Base-by-base conservation (phyloP, 2,888 invertebrate genomes). In the Gnatocerus cornutus region DNA sequence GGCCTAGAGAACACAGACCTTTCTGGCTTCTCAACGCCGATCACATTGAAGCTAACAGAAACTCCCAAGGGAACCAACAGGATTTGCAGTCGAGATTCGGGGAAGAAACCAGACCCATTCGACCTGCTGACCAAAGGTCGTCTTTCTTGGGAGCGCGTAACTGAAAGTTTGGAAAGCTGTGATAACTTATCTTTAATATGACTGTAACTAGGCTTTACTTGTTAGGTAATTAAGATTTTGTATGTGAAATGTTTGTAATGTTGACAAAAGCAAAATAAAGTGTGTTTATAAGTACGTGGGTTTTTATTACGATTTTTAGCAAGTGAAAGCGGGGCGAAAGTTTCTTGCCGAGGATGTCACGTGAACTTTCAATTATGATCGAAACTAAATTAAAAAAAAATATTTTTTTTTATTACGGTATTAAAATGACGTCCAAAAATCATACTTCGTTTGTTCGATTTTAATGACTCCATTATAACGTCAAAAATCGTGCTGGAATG, bases 1-100 rank as follows among this genome's bases (percentile, higher is more conserved):
- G 91, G 82, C 92, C 93, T 0, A 81, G 87, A 58, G 91, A 92
- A 72, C 85, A 90, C 46, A 89, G 90, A 71, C 93, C 93, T 0
- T 93, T 91, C 83, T 93, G 93, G 93, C 88, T 89, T 69, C 80
- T 92, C 58, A 93, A 93, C 80, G 90, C 90, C 82, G 87, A 90
- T 75, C 89, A 89, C 0, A 87, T 91, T 7, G 91, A 92, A 79
- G 87, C 85, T 50, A 14, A 48, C n/a, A 59, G 71, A 68, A 48
- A 61, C 55, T 13, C 13, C 21, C 14, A 33, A 43, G 59, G 41
- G 52, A 43, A 48, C n/a, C 39, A 16, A 46, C 62, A 66, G 61
- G 63, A 55, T 30, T 4, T 70, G 8, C 37, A 50, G 16, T 39
- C 30, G 12, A 58, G 71, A 58, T 63, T 41, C 6, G 41, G 41